A percentile compares a stretch with the other conserved stretches of the same genome.
These are phyloP conservation scores for rat (Rattus norvegicus) DNA, from an alignment of 2,113 vertebrate genomes.

Conservation along the genomic window DNA sequence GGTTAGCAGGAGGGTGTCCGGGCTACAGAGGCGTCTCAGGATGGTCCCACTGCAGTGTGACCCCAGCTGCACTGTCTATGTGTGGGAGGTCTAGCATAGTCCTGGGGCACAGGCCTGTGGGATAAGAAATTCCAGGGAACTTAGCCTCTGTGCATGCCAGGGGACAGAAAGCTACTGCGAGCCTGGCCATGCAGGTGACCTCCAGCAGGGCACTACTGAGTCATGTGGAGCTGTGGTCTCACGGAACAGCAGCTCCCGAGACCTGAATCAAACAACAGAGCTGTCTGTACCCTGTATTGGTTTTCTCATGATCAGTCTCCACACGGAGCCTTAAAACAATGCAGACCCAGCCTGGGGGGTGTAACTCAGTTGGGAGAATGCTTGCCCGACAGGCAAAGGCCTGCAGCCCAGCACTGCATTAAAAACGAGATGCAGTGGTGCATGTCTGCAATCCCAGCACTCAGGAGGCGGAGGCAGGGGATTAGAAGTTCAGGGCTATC, in stretches of 20 bases:
- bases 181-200: neutral
- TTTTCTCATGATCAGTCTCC: neutral
- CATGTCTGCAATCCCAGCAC: neutral
- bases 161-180: neutral
- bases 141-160: neutral
- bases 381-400: neutral
- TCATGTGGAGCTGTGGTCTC: no score
- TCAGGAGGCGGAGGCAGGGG: neutral
- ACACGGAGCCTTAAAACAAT: fast-evolving
- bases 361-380: neutral
- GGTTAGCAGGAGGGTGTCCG: neutral
- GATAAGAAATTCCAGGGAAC: fast-evolving
- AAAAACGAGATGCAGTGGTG: neutral
- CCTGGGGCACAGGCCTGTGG: neutral
- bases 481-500: neutral
- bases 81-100: fast-evolving
- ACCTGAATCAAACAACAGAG: neutral
- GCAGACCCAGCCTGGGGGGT: neutral
- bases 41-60: neutral
- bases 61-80: fast-evolving
- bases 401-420: neutral
- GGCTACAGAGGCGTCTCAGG: neutral
- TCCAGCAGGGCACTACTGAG: neutral
- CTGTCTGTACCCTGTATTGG: fast-evolving
- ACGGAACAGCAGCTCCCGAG: neutral